Evolutionary conservation across 2,888 invertebrate genomes (phyloP).

Genomic region (Flexamia atlantica): DNA sequence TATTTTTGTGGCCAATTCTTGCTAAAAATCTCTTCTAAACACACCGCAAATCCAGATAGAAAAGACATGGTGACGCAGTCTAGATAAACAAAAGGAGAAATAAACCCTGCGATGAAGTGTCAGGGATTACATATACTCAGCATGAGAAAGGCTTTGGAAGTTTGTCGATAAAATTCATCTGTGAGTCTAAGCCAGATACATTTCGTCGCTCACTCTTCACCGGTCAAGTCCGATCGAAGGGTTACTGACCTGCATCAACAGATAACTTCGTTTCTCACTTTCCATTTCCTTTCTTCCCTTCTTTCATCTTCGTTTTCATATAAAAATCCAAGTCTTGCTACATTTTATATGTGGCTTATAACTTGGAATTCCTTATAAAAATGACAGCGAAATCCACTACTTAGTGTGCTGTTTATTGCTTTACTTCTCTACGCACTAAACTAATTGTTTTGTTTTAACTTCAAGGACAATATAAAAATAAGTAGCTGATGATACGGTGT

Average conservation of each 20-base stretch:
- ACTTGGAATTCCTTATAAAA: too few species aligned
- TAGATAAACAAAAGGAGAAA: background rate
- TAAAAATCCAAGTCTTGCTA: too few species aligned
- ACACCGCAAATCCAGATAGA: background rate
- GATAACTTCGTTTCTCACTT: background rate
- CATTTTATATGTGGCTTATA: too few species aligned
- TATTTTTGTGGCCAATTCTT: too few species aligned
- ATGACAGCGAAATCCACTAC: too few species aligned
- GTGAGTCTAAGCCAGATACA: conserved; percentile 9
- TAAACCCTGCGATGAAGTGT: background rate
- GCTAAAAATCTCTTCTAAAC: too few species aligned
- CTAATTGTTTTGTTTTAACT: too few species aligned
- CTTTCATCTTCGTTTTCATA: too few species aligned
- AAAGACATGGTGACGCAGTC: background rate
- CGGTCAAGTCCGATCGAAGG: background rate
- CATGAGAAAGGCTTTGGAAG: background rate
- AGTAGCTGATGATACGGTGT: too few species aligned
- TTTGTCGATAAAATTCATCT: conserved; percentile 17
- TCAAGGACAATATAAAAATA: too few species aligned
- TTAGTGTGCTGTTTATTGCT: too few species aligned
- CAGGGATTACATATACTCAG: conserved; percentile 4
- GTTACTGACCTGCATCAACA: background rate
- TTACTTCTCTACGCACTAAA: too few species aligned
- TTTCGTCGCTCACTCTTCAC: background rate
- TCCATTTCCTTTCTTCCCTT: background rate